Evolutionary conservation across 1,140 invertebrate species (phyloP), one percentile per base, ranked within the genome.

Genomic region (Ericerus pela): DNA sequence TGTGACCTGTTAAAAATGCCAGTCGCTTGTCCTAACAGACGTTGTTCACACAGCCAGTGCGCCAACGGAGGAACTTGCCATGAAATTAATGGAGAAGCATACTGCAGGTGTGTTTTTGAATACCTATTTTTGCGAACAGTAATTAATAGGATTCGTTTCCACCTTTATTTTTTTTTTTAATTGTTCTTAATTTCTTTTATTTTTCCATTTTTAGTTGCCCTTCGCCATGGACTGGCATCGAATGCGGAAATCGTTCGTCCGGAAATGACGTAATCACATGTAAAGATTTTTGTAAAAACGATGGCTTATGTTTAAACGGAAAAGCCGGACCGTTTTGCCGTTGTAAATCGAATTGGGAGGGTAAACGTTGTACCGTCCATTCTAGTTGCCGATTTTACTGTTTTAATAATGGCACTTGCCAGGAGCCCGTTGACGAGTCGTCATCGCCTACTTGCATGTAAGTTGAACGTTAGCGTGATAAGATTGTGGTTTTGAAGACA

Each of bases 371-470:
- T 60, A 68, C 75, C 22, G 58, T 66, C 11, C 70, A 68, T 2
- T 71, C 71, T 1, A 63, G 62, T 22, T 83, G 81, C 61, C 62
- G 67, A 2, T 67, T 70, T 47, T 75, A 70, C 59, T 84, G 81
- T 64, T 66, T 72, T 54, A 77, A 79, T 66, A 71, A 70, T 26
- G 80, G 75, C 20, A 54, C 52, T 11, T 58, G 57, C 28, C 38
- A 54, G 28, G 52, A 58, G 20, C 38, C 57, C 4, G 33, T 26
- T 24, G 53, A 54, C 30, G 20, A 29, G 3, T 26, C 16, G 22
- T 38, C 26, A 27, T 31, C 0, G 2, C 51, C 53, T 8, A 47
- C 29, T 4, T 58, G 57, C 52, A 37, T 54, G 57, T 58, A 54
- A 54, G 14, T 51, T 29, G 27, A 22, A 24, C 18, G 6, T 55